Evolutionary conservation across 2,797 vertebrate genomes (phyloP), one percentile per base, ranked within the genome.

Genomic region (Bucorvus abyssinicus): DNA sequence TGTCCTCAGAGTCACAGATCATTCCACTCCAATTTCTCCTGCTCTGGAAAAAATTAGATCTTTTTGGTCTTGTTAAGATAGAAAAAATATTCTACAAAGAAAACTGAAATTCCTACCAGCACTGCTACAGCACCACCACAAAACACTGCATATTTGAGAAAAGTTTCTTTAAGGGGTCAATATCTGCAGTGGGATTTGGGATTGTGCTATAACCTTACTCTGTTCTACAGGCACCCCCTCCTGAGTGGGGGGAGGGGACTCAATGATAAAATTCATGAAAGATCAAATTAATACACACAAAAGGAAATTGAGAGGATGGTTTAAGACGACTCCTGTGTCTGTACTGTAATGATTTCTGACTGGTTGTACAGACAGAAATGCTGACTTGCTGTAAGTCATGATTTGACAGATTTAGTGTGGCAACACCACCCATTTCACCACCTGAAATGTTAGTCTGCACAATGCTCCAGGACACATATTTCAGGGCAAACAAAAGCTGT

Each of bases 401-500:
- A 60, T 94, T 90, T 91, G 68, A 90, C 81, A 94, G 92, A 89
- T 76, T 86, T 68, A 27, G 55, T 50, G 14, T 68, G 57, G 75
- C 64, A 97, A 84, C 87, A 90, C 80, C 87, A 88, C 70, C 83
- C 83, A 67, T 92, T 86, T 84, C 90, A 49, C 4, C 73, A 89
- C 93, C 91, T 89, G 52, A 90, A 84, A 82, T 29, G 24, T 91
- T 49, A 64, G 63, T n/a, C 91, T 94, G 74, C 93, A 88, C 63
- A 83, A 12, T 30, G 82, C 95, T 94, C 89, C 91, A 87, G 95
- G 91, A 93, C 83, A 88, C 34, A 42, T 7, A 84, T 73, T 94
- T 94, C 67, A 87, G 49, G 85, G 88, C 85, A 95, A 75, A 82
- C 85, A 93, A 92, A 96, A 93, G 93, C 96, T 94, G 90, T 90